These are phyloP conservation scores for Macroramphosus scolopax DNA, from an alignment of 2,797 vertebrate genomes.

Conservation along the genomic window DNA sequence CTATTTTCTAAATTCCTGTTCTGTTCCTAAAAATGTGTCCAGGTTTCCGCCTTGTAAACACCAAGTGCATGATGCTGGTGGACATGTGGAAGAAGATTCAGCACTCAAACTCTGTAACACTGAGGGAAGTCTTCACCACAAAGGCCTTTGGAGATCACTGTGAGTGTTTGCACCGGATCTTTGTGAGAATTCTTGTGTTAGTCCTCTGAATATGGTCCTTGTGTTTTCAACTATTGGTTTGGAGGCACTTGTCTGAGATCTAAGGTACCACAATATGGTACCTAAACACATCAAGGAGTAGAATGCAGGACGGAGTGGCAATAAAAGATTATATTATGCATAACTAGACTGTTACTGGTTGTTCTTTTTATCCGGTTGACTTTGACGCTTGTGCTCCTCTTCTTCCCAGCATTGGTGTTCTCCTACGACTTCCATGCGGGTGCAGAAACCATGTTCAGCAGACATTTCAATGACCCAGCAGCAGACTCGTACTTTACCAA, in stretches of 20 bases:
- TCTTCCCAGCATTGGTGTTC: conserved; percentile 90
- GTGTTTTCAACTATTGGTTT: too few species aligned
- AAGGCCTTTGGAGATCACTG: conserved; percentile 99
- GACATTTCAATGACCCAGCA: conserved; percentile 96
- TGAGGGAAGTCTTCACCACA: conserved; percentile 98
- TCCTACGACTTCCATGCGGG: conserved; percentile 99
- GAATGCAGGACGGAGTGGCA: too few species aligned
- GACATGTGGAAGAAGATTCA: conserved; percentile 99
- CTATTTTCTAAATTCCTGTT: not conserved
- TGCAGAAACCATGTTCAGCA: conserved; percentile 98
- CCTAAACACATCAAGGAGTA: too few species aligned
- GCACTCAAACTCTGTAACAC: conserved; percentile 96
- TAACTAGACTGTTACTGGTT: too few species aligned
- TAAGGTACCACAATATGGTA: too few species aligned
- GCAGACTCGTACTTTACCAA: conserved; percentile 98
- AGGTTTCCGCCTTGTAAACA: conserved; percentile 98
- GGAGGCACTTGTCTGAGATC: too few species aligned
- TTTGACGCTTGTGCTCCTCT: conserved; percentile 13
- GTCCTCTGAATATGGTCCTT: not conserved
- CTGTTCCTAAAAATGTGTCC: conserved; percentile 25
- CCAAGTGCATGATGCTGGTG: conserved; percentile 98
- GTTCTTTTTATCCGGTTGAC: too few species aligned
- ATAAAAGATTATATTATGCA: too few species aligned
- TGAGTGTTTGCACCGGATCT: conserved; percentile 73
- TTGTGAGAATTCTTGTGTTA: not conserved